Conservation (phyloP, 2,888 invertebrate genomes). For the Cryptus viduatorius region DNA sequence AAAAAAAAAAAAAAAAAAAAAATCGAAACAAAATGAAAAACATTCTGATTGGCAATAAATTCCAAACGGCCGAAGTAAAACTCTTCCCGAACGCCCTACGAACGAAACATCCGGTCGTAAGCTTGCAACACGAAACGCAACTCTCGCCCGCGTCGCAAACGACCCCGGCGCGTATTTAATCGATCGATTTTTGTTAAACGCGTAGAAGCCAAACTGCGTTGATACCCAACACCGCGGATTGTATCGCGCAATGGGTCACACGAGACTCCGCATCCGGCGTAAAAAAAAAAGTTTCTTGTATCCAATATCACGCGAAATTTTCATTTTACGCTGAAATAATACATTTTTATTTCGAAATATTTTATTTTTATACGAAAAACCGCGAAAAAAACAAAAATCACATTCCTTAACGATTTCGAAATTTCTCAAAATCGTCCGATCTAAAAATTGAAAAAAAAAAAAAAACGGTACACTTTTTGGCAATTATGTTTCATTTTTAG, state of each 20-base stretch:
- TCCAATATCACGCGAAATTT: background rate
- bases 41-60: conserved; percentile 42
- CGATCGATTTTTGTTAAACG: background rate
- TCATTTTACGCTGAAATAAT: background rate
- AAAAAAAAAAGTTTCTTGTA: background rate
- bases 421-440: background rate
- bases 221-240: background rate
- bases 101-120: background rate
- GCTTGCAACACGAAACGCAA: background rate
- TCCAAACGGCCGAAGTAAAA: conserved; percentile 7
- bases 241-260: background rate
- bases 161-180: background rate
- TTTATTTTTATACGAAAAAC: no score
- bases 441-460: background rate
- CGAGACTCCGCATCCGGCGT: background rate
- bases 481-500: no score
- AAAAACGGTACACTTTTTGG: background rate
- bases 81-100: conserved; percentile 49
- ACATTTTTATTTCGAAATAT: no score
- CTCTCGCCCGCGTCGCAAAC: background rate
- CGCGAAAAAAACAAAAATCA: background rate
- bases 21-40: background rate
- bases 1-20: background rate
- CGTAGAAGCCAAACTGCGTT: conserved; percentile 15
- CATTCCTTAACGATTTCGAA: background rate